These are phyloP conservation scores for Poeciliopsis prolifica DNA, from an alignment of 2,113 vertebrate species.

Conservation along the genomic window DNA sequence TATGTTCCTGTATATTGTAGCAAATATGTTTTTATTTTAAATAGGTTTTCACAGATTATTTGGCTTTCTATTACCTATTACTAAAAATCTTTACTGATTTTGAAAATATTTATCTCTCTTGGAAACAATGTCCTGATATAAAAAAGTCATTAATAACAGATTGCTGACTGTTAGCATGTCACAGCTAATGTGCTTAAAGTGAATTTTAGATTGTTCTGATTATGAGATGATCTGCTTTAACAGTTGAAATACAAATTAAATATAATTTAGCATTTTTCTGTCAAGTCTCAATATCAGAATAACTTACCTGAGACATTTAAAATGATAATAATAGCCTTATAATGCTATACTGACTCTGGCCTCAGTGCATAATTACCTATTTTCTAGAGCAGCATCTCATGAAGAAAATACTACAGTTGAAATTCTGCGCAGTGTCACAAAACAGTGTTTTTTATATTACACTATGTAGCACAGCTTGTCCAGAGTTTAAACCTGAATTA, in stretches of 20 bases:
- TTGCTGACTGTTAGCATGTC: not conserved
- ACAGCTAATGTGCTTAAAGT: not conserved
- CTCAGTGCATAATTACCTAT: not conserved
- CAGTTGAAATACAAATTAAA: not conserved
- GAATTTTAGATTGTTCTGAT: not conserved
- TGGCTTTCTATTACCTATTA: not conserved
- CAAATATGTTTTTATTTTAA: not conserved
- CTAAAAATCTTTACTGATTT: not conserved
- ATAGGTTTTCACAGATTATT: not conserved
- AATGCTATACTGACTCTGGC: not conserved
- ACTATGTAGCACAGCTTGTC: too few species aligned
- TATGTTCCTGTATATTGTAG: not conserved
- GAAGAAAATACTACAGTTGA: too few species aligned
- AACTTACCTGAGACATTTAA: not conserved
- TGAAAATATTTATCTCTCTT: not conserved
- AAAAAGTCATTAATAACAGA: too few species aligned
- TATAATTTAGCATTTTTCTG: not conserved
- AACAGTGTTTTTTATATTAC: too few species aligned
- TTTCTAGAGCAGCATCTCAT: not conserved
- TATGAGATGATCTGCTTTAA: not conserved
- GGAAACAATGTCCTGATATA: not conserved
- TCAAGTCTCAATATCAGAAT: not conserved
- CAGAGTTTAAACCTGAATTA: too few species aligned
- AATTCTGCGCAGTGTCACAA: too few species aligned
- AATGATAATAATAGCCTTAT: not conserved